Percentiles rank a stretch among this genome's conserved stretches.
Conservation (phyloP, 2,113 vertebrate species). For the Stercorarius parasiticus region DNA sequence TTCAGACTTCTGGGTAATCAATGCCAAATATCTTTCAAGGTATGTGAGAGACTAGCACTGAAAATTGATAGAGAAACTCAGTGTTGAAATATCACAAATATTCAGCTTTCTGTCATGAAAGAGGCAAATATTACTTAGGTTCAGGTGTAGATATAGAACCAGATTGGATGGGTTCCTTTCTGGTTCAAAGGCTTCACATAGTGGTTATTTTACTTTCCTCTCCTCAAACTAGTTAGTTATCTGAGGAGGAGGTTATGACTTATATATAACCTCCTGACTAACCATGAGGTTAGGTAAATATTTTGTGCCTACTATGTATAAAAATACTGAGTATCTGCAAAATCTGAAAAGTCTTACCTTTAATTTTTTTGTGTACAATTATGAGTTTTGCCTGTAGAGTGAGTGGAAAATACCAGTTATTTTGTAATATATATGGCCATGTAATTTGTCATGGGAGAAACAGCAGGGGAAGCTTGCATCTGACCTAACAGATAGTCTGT, state of each 20-base stretch:
- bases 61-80: neutral
- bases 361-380: neutral
- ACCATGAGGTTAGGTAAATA: neutral
- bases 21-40: neutral
- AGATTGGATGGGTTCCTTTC: neutral
- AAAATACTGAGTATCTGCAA: neutral
- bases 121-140: neutral
- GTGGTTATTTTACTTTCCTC: neutral
- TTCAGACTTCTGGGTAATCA: neutral
- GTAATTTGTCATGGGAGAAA: neutral
- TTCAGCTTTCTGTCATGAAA: neutral
- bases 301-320: neutral
- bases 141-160: neutral
- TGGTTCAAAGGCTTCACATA: neutral
- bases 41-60: neutral
- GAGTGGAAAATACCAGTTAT: neutral
- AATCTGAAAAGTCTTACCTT: neutral
- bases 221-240: neutral
- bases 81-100: neutral
- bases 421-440: neutral
- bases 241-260: neutral
- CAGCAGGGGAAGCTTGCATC: neutral
- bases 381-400: neutral
- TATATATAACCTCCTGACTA: neutral
- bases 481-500: neutral